phyloP scores from a whole-genome alignment of 2,888 invertebrate species.

The Kryphioiulus occultus region DNA sequence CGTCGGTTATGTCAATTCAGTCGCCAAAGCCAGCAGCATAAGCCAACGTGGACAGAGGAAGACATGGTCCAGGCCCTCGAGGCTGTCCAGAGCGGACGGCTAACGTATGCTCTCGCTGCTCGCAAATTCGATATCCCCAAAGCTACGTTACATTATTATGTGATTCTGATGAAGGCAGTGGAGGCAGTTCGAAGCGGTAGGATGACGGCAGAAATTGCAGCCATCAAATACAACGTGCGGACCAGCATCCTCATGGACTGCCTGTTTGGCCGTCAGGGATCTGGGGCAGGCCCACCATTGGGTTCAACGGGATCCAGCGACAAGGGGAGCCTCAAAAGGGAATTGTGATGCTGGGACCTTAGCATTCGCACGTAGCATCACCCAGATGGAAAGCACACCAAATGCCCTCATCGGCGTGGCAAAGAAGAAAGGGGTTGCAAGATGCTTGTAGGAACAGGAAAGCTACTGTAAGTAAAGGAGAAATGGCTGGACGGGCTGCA shows the following conservation, averaged over 20 bases:
- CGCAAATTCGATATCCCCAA: conserved; percentile 94
- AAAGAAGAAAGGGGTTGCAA: neutral
- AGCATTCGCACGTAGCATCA: neutral
- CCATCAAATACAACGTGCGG: conserved; percentile 54
- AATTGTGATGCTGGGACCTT: conserved; percentile 46
- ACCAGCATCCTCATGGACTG: conserved; percentile 53
- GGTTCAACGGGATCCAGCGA: neutral
- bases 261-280: conserved; percentile 51
- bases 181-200: conserved; percentile 54
- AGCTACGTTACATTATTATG: conserved; percentile 69
- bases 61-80: conserved; percentile 58
- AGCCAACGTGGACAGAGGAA: conserved; percentile 54
- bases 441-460: neutral
- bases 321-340: conserved; percentile 35
- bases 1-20: conserved; percentile 54
- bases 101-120: conserved; percentile 75
- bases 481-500: neutral
- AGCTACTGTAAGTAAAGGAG: conserved; percentile 19
- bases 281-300: conserved; percentile 10
- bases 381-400: neutral
- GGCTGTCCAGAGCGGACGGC: conserved; percentile 59
- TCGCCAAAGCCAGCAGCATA: conserved; percentile 54
- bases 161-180: conserved; percentile 54
- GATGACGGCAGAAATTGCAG: conserved; percentile 55
- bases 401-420: neutral